A percentile compares a stretch with the other conserved stretches of the same genome.
phyloP scores from a whole-genome alignment of 1,140 invertebrate species.

The Pantala flavescens region DNA sequence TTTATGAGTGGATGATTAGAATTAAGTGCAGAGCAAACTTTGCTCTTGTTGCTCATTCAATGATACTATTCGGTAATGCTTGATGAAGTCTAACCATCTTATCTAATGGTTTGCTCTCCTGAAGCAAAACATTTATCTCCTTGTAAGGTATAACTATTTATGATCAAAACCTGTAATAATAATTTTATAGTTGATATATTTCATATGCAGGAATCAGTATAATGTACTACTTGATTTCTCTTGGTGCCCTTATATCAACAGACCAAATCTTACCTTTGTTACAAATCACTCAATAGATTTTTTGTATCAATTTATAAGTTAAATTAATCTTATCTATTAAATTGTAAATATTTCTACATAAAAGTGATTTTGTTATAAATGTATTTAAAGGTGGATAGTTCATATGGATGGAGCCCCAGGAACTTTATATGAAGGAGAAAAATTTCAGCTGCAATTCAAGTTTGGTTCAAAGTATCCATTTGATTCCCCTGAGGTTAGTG shows the following conservation, averaged over 20 bases:
- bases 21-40: no score
- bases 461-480: constrained; percentile 97
- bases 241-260: neutral
- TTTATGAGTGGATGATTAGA: no score
- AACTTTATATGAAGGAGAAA: constrained; percentile 92
- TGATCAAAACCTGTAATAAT: no score
- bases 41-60: no score
- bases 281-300: neutral
- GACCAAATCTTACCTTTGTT: neutral
- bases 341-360: constrained; percentile 11
- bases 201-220: no score
- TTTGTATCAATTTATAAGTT: neutral
- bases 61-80: no score
- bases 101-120: no score
- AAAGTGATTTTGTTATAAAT: constrained; percentile 23
- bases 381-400: constrained; percentile 71
- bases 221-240: no score
- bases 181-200: no score
- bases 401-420: constrained; percentile 87
- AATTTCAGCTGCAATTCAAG: constrained; percentile 91
- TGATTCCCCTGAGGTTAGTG: constrained; percentile 84
- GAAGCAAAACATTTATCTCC: no score
- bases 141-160: no score
- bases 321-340: neutral
- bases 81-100: no score